Percentiles rank a stretch among this genome's conserved stretches.
Evolutionary conservation across 2,797 vertebrate genomes (phyloP).

Genomic region (Cottoperca gobio): DNA sequence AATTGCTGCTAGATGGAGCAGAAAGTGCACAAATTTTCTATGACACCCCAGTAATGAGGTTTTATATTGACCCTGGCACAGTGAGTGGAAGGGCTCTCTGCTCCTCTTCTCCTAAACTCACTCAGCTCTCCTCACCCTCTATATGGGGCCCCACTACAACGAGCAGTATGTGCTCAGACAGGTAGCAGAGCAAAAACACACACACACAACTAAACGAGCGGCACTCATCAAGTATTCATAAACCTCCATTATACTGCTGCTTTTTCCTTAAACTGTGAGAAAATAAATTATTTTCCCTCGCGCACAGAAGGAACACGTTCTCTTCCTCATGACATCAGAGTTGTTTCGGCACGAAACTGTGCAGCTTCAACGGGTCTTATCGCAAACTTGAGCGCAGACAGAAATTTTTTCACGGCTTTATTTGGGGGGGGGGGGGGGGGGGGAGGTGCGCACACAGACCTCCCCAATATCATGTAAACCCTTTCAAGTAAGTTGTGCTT

Average conservation of each 20-base stretch:
- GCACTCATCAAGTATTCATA: conserved; percentile 76
- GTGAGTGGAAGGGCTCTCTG: conserved; percentile 76
- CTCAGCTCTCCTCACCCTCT: conserved; percentile 70
- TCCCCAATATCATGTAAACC: background rate
- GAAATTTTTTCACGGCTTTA: conserved; percentile 32
- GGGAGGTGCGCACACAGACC: background rate
- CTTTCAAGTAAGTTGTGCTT: background rate
- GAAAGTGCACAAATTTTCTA: conserved; percentile 91
- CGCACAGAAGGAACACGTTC: conserved; percentile 32
- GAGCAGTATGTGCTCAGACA: conserved; percentile 57
- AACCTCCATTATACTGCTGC: conserved; percentile 67
- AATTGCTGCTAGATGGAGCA: conserved; percentile 91
- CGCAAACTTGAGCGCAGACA: background rate
- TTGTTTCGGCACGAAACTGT: conserved; percentile 25
- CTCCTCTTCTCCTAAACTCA: conserved; percentile 79
- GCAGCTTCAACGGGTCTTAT: conserved; percentile 15
- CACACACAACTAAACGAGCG: conserved; percentile 65
- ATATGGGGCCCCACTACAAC: conserved; percentile 49
- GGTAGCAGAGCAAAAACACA: conserved; percentile 69
- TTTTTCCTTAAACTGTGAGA: conserved; percentile 59
- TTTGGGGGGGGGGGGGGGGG: too few relatives aligned
- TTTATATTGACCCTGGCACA: conserved; percentile 89
- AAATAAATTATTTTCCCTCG: conserved; percentile 47
- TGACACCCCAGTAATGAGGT: conserved; percentile 91
- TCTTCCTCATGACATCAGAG: conserved; percentile 46